Percentiles rank a stretch among this genome's conserved stretches.
These are phyloP conservation scores for Tokudaia tokunoshimensis DNA, from an alignment of 2,797 vertebrate genomes.

Conservation along the genomic window DNA sequence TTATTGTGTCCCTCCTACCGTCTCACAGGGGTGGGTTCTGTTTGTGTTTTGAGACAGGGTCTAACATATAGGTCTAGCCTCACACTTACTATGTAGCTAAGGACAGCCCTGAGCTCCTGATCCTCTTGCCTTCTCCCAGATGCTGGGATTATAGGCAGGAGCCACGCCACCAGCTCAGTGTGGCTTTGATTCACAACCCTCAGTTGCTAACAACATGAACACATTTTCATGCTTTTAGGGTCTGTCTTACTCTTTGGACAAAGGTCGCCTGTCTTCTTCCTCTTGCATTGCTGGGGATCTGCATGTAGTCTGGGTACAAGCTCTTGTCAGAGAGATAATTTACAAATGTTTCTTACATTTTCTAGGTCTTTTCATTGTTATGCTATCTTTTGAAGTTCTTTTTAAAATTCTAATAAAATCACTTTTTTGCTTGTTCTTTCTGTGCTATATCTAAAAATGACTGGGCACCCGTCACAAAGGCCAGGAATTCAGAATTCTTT, in stretches of 20 bases:
- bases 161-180: background rate
- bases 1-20: background rate
- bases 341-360: background rate
- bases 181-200: background rate
- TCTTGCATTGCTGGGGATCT: background rate
- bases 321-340: background rate
- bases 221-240: background rate
- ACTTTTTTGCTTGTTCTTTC: background rate
- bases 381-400: background rate
- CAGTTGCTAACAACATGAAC: background rate
- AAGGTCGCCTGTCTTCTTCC: constrained; percentile 11
- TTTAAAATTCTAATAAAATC: background rate
- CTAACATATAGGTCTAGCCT: background rate
- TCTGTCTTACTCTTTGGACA: background rate
- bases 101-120: background rate
- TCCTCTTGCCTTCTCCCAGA: background rate
- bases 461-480: background rate
- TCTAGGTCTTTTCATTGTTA: background rate
- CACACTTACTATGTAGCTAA: background rate
- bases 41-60: background rate
- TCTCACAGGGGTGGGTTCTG: background rate
- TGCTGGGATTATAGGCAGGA: background rate
- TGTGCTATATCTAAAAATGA: background rate
- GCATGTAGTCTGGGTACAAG: background rate
- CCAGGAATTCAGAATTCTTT: background rate